Base-by-base conservation (phyloP, 2,113 vertebrate species). In the Alligator mississippiensis region DNA sequence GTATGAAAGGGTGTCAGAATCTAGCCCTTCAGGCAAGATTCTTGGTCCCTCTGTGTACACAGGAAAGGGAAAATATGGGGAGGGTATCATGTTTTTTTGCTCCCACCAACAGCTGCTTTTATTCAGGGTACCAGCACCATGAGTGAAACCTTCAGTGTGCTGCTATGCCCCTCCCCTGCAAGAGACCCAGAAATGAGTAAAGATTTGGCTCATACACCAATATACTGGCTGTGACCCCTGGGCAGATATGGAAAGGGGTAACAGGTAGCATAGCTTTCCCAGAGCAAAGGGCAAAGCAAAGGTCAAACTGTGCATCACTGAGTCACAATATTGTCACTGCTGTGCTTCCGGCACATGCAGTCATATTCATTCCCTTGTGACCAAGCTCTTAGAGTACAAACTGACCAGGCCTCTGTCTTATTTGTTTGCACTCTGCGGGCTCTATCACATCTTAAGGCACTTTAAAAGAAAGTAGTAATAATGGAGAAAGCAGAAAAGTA, bases 381-480 rank as follows among this genome's bases (percentile, higher is more conserved):
- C 55, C 64, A 28, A 54, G 11, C 66, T 27, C 27, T 68, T 47
- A 76, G 21, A 68, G n/a, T 57, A 57, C 18, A 8, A 1, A 0
- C 55, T 91, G 66, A 34, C 8, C 38, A 84, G 19, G 58, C 17
- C 19, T 74, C 63, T 55, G 8, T 77, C 76, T 90, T 77, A 78
- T 84, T 28, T 77, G 60, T 89, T 91, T 84, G 58, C 64, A 28
- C 5, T 89, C 27, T 76, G 59, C 75, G 22, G 34, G 38, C 74
- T 24, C 30, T 63, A 87, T 80, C 70, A 93, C 55, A 62, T 27
- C 77, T 88, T 77, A 89, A 30, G 62, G 79, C 60, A 83, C 30
- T 61, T 81, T 25, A 87, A 58, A 90, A 89, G 59, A 75, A 77
- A 28, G 22, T 85, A 92, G 84, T n/a, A 58, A 85, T 89, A 83